phyloP scores from a whole-genome alignment of 2,797 vertebrate genomes.

The Manis crassicaudata region DNA sequence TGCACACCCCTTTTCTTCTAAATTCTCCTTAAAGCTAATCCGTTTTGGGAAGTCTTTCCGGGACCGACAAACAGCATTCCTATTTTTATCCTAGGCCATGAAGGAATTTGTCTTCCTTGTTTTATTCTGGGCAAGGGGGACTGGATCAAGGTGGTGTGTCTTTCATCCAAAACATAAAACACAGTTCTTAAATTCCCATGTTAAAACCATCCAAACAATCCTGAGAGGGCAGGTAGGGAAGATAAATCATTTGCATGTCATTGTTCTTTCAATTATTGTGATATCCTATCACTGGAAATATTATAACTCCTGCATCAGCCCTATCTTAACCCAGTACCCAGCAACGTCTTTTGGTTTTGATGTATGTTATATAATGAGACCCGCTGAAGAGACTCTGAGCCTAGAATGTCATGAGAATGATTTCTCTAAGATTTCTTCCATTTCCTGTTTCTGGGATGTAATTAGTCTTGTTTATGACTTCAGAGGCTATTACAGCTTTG shows the following conservation, averaged over 20 bases:
- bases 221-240: neutral
- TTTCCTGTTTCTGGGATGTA: neutral
- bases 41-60: neutral
- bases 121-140: neutral
- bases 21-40: neutral
- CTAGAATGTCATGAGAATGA: neutral
- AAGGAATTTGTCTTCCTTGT: neutral
- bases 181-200: neutral
- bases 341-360: slow-evolving; percentile 1
- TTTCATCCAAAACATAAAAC: slow-evolving; percentile 32
- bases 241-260: neutral
- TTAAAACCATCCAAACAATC: neutral
- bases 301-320: neutral
- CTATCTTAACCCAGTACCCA: neutral
- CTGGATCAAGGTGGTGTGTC: neutral
- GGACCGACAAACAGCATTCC: neutral
- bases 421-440: neutral
- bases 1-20: neutral
- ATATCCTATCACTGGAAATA: neutral
- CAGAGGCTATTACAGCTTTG: neutral
- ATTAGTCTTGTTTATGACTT: slow-evolving; percentile 37
- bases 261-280: neutral
- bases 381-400: neutral
- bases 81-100: neutral
- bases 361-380: neutral